phyloP scores from a whole-genome alignment of 2,797 vertebrate genomes.

The Myotis myotis region DNA sequence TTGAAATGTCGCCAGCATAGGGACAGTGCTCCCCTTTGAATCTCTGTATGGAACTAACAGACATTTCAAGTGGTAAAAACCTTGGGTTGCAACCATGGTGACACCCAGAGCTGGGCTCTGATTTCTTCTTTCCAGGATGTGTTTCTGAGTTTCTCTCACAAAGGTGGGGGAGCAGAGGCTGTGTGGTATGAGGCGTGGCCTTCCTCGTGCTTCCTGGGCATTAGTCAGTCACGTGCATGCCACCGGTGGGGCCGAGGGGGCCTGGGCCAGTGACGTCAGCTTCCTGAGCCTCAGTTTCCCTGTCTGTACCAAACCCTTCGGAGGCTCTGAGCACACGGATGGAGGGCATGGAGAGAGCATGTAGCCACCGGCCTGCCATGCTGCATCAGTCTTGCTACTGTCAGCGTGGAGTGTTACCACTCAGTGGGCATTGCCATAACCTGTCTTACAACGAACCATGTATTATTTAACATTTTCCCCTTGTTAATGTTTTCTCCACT shows the following conservation, averaged over 20 bases:
- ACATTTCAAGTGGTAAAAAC: conserved; percentile 9
- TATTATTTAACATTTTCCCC: background rate
- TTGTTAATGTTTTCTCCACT: background rate
- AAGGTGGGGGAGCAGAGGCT: background rate
- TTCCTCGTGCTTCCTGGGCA: background rate
- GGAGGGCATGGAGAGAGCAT: background rate
- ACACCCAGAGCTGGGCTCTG: background rate
- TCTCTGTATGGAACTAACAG: conserved; percentile 7
- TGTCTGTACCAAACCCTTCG: background rate
- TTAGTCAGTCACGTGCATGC: background rate
- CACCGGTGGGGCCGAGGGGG: background rate
- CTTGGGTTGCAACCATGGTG: background rate
- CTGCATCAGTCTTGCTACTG: no score
- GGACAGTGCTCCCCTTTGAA: background rate
- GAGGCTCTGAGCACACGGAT: background rate
- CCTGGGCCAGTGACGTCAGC: background rate
- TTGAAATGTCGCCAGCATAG: background rate
- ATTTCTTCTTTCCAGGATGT: conserved; percentile 1
- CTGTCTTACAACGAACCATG: background rate
- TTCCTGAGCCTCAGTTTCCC: background rate
- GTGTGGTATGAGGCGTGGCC: background rate
- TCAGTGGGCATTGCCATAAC: background rate
- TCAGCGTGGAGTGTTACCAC: background rate
- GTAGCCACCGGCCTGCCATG: accelerated
- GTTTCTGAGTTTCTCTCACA: conserved; percentile 3